Percentiles rank a stretch among this genome's conserved stretches.
These are phyloP conservation scores for Noturus placidus DNA, from an alignment of 2,113 vertebrate genomes.

Conservation along the genomic window DNA sequence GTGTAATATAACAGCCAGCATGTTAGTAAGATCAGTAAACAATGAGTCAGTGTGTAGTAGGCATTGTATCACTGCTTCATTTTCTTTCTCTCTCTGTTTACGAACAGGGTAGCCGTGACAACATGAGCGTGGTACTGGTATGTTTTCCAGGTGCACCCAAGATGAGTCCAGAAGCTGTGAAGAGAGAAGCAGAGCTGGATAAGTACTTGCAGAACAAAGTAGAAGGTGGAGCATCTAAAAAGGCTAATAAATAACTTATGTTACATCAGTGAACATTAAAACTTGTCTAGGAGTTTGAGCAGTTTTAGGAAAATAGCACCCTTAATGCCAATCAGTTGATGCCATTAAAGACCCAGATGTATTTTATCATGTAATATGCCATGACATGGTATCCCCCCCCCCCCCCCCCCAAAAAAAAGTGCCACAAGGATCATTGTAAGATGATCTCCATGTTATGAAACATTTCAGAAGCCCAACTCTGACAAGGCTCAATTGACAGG, in stretches of 20 bases:
- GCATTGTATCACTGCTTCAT: constrained; percentile 33
- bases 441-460: constrained; percentile 10
- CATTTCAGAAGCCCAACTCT: constrained; percentile 7
- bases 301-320: constrained; percentile 20
- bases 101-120: constrained; percentile 86
- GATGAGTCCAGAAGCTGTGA: constrained; percentile 84
- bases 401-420: not conserved
- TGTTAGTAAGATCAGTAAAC: not conserved
- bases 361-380: constrained; percentile 39
- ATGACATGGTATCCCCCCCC: constrained; percentile 4
- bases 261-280: constrained; percentile 26
- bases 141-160: constrained; percentile 89
- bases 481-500: not conserved
- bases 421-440: constrained; percentile 22
- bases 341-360: constrained; percentile 37
- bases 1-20: not conserved
- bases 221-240: constrained; percentile 90
- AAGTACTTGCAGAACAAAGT: constrained; percentile 86
- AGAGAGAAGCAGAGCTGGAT: constrained; percentile 85
- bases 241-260: constrained; percentile 81
- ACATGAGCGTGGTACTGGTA: constrained; percentile 91
- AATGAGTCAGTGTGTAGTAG: constrained; percentile 8
- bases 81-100: constrained; percentile 47
- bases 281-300: constrained; percentile 21
- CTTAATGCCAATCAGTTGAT: constrained; percentile 28